Evolutionary conservation across 2,888 invertebrate genomes (phyloP), one percentile per base, ranked within the genome.

Genomic region (Diplazon laetatorius): DNA sequence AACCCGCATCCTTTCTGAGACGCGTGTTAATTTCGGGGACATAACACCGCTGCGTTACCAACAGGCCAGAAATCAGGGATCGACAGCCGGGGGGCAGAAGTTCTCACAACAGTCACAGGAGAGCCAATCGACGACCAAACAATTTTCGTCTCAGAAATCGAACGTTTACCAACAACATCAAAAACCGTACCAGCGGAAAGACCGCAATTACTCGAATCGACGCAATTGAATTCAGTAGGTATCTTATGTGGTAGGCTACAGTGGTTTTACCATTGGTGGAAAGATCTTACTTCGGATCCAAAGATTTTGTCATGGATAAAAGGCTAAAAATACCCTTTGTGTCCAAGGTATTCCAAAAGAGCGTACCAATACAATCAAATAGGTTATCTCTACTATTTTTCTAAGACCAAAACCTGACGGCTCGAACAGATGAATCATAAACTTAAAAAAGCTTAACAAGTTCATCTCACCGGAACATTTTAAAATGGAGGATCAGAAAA

Each of bases 361-460:
- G 5, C 48, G 2, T 25, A 22, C 46, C 22, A 10, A 22, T 65
- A 57, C 46, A 65, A 65, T 70, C 44, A 44, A 70, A 50, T 20
- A 82, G 66, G 78, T 80, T 70, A 18, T 80, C 8, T 82, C 81
- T 0, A 55, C 69, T 16, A 81, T 79, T 50, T 82, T 81, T 75
- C 57, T 81, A 8, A 50, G 70, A 9, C 62, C 74, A 8, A 82
- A 82, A 52, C 69, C 80, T 0, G 48, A 82, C 16, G 80, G 83
- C 10, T 68, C 69, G n/a, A 55, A 46, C 30, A 73, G 82, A 52
- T 75, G 77, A 35, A 83, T 82, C 63, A 30, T 83, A 57, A 82
- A 80, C 48, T 52, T 79, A 20, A 81, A 81, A 9, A 44, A 55
- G 16, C 66, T 80, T 30, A 80, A 77, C 46, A 39, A 59, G 39